A percentile compares a stretch with the other conserved stretches of the same genome.
Evolutionary conservation across 2,888 invertebrate genomes (phyloP).

Genomic region (Idaea biselata): DNA sequence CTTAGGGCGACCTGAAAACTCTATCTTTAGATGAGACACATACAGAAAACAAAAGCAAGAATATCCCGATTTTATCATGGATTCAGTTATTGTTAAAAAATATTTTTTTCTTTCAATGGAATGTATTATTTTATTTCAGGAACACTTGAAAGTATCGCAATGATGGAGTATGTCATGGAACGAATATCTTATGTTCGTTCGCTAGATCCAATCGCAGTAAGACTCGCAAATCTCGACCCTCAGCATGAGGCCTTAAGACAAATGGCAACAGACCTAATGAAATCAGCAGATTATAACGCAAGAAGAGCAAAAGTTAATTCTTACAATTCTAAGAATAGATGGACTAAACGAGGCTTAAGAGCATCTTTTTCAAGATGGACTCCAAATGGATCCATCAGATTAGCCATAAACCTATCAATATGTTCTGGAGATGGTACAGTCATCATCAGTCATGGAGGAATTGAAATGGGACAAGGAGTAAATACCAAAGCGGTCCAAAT

Average conservation of each 20-base stretch:
- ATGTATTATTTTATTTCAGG: slow-evolving; percentile 39
- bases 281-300: slow-evolving; percentile 71
- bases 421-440: slow-evolving; percentile 82
- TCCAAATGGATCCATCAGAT: slow-evolving; percentile 45
- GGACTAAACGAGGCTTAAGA: slow-evolving; percentile 85
- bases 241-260: slow-evolving; percentile 44
- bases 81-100: no score
- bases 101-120: no score
- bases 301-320: slow-evolving; percentile 67
- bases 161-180: slow-evolving; percentile 82
- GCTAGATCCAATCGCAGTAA: slow-evolving; percentile 79
- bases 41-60: no score
- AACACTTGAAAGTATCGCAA: slow-evolving; percentile 75
- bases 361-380: slow-evolving; percentile 83
- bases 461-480: slow-evolving; percentile 87
- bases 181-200: slow-evolving; percentile 76
- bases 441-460: slow-evolving; percentile 82
- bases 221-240: slow-evolving; percentile 70
- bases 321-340: slow-evolving; percentile 84
- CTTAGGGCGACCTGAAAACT: no score
- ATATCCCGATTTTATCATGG: no score
- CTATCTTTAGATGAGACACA: no score
- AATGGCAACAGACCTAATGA: slow-evolving; percentile 75
- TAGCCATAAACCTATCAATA: slow-evolving; percentile 79
- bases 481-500: slow-evolving; percentile 85